Evolutionary conservation across 1,140 invertebrate genomes (phyloP).

Genomic region (Cheumatopsyche charites): DNA sequence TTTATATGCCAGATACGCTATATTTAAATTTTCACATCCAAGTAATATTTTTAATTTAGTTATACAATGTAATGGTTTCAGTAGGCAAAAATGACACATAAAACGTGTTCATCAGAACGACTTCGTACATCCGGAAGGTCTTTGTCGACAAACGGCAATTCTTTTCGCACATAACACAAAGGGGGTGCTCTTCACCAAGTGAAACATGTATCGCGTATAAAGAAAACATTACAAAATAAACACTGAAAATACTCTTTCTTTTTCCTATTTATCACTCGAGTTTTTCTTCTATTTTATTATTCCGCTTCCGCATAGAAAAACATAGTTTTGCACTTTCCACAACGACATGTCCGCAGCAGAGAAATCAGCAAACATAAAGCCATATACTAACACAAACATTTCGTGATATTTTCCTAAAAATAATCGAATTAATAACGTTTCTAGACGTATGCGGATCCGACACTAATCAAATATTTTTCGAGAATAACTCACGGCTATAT

Average conservation of each 20-base stretch:
- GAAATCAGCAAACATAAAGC: background rate
- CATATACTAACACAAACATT: too few relatives aligned
- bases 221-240: constrained; percentile 46
- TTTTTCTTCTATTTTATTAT: constrained; percentile 38
- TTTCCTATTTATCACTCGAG: background rate
- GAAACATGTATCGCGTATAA: constrained; percentile 43
- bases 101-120: constrained; percentile 2
- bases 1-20: background rate
- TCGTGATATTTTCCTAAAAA: too few relatives aligned
- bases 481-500: constrained; percentile 7
- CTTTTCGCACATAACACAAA: background rate
- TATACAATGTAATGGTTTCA: too few relatives aligned
- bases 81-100: background rate
- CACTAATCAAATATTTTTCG: constrained; percentile 20
- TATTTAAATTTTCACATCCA: background rate
- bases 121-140: constrained; percentile 3
- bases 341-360: background rate
- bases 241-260: constrained; percentile 39
- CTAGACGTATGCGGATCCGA: background rate
- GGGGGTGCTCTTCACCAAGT: background rate
- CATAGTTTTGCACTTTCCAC: constrained; percentile 45
- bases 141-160: constrained; percentile 9
- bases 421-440: too few relatives aligned
- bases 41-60: too few relatives aligned
- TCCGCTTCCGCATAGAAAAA: constrained; percentile 38